phyloP scores from a whole-genome alignment of 2,888 invertebrate genomes.

The Papilio elwesi region DNA sequence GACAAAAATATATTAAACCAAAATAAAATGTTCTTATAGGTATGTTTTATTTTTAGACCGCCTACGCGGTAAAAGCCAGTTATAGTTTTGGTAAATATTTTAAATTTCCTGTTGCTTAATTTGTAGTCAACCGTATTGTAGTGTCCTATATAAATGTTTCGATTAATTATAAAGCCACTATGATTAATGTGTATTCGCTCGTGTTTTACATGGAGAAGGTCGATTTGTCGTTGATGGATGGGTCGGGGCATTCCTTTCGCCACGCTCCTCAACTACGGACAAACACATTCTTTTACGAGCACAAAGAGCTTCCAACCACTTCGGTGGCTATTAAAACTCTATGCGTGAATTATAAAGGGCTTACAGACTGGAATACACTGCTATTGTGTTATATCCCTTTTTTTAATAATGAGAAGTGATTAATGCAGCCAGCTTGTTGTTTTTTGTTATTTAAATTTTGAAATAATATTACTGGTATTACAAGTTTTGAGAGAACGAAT shows the following conservation, averaged over 20 bases:
- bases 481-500: too few species aligned
- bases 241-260: constrained; percentile 46
- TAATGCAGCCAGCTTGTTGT: constrained; percentile 6
- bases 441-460: neutral
- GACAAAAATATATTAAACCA: too few species aligned
- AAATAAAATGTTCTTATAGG: too few species aligned
- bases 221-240: constrained; percentile 56
- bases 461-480: too few species aligned
- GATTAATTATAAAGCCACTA: constrained; percentile 9
- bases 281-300: constrained; percentile 47
- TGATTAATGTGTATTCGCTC: constrained; percentile 22
- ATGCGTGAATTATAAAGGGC: constrained; percentile 31
- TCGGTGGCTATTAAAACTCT: constrained; percentile 36
- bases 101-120: constrained; percentile 32
- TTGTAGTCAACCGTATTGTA: neutral
- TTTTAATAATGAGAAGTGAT: constrained; percentile 17
- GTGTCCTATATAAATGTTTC: constrained; percentile 3
- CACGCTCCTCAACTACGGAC: constrained; percentile 47
- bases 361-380: constrained; percentile 28
- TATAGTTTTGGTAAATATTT: neutral
- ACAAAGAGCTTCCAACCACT: constrained; percentile 45
- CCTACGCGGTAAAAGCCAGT: too few species aligned
- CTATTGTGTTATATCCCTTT: constrained; percentile 20
- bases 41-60: too few species aligned
- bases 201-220: constrained; percentile 42